Evolutionary conservation across 1,140 invertebrate genomes (phyloP).

Genomic region (Coelopa frigida): DNA sequence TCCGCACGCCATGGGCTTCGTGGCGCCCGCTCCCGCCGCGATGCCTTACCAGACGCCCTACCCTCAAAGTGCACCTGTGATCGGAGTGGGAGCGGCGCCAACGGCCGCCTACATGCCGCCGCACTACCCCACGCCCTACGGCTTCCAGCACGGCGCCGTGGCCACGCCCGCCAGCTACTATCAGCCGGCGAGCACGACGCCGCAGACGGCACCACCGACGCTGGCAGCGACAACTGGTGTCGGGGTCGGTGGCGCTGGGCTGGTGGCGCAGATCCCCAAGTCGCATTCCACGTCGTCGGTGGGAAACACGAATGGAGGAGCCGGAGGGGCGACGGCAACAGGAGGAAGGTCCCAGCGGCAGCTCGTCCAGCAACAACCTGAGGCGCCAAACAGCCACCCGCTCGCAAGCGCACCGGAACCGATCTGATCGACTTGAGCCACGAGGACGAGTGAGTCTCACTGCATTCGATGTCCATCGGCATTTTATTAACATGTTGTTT

Average conservation of each 20-base stretch:
- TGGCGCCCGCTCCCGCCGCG: conserved; percentile 13
- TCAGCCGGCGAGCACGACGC: no score
- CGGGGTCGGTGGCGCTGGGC: not conserved
- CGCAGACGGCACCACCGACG: conserved; percentile 10
- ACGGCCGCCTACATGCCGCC: conserved; percentile 31
- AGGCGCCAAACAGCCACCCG: conserved; percentile 12
- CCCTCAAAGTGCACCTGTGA: conserved; percentile 24
- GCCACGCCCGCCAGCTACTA: not conserved
- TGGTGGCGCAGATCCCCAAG: not conserved
- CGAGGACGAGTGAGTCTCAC: conserved; percentile 13
- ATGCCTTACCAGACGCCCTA: conserved; percentile 20
- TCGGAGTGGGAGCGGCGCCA: not conserved
- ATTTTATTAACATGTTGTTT: conserved; percentile 1
- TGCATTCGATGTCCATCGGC: not conserved
- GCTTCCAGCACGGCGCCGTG: conserved; percentile 11
- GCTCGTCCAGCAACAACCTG: not conserved
- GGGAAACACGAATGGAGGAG: not conserved
- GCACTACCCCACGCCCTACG: conserved; percentile 24
- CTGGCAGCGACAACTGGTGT: not conserved
- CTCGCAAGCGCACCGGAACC: conserved; percentile 4
- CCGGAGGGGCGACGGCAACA: not conserved
- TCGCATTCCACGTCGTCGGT: conserved; percentile 3
- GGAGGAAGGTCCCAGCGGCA: no score
- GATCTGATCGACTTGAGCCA: conserved; percentile 11
- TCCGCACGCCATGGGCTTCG: conserved; percentile 14